Evolutionary conservation across 2,797 vertebrate species (phyloP), one percentile per base, ranked within the genome.

Genomic region (Malurus splendens): DNA sequence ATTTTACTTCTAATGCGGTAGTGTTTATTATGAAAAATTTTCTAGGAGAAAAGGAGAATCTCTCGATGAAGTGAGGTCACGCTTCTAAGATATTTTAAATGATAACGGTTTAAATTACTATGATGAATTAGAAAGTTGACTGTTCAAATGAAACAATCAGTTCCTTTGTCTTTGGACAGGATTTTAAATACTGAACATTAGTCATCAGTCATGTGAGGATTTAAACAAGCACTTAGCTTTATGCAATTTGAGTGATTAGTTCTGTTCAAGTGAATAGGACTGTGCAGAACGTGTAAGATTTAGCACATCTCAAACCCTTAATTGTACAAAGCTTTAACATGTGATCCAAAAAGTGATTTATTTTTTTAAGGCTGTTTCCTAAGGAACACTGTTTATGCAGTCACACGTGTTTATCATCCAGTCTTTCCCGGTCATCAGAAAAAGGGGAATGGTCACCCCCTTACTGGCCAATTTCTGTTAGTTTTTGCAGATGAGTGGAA

Each of bases 201-300:
- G 92, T 95, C 91, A 94, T 92, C 85, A 71, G 94, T 90, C 90
- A 95, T 93, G 93, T 92, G 92, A 91, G 85, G 93, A 65, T 94
- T 95, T 95, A 94, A 94, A 93, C 90, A 93, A 92, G 90, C 80
- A 86, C 64, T 93, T 93, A 82, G 92, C 64, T 95, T 91, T 92
- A 79, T 92, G 87, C 82, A 93, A 78, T 92, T 87, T 45, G 83
- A 92, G 62, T 95, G 89, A 89, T 93, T 94, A 94, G 73, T 90
- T 92, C 89, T 91, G 51, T 92, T 92, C 79, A 92, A 93, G 56
- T 86, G 90, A 94, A 86, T 70, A 78, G 90, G 38, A 33, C 92
- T 81, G 71, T 64, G 77, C 73, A 90, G 79, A 93, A 59, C 1
- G 0, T 83, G 64, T 91, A 89, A 85, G 76, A 47, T 54, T 87